Evolutionary conservation across 2,797 vertebrate species (phyloP).

Genomic region (Babyrousa celebensis): DNA sequence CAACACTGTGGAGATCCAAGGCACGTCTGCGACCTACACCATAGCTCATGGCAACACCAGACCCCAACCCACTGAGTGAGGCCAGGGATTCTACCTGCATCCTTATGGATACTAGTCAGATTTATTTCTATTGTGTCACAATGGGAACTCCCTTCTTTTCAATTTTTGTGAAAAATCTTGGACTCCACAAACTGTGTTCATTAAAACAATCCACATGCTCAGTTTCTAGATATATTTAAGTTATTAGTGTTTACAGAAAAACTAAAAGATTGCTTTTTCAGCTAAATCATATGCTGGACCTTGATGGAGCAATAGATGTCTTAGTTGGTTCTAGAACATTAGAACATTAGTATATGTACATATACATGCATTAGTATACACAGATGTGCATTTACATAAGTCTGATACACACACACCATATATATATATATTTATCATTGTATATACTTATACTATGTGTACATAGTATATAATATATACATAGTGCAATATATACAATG

Average conservation of each 20-base stretch:
- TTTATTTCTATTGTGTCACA: too few species aligned
- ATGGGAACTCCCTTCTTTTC: not conserved
- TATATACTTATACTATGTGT: not conserved
- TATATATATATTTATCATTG: not conserved
- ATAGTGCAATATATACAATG: not conserved
- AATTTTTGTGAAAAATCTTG: not conserved
- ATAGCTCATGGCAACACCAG: too few species aligned
- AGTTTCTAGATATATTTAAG: conserved; percentile 35
- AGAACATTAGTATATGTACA: not conserved
- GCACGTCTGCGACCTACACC: too few species aligned
- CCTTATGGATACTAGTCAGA: too few species aligned
- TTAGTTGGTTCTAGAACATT: not conserved
- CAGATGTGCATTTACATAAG: not conserved
- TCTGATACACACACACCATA: not conserved
- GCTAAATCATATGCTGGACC: not conserved
- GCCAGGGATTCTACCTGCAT: too few species aligned
- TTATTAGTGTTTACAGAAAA: not conserved
- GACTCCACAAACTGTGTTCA: not conserved
- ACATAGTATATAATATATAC: not conserved
- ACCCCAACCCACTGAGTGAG: too few species aligned
- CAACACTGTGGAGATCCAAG: too few species aligned
- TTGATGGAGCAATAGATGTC: not conserved
- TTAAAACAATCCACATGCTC: not conserved
- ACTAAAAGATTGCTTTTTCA: conserved; percentile 7
- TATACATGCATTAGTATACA: not conserved